Evolutionary conservation across 2,797 vertebrate genomes (phyloP).

Genomic region (Lacerta viridis): DNA sequence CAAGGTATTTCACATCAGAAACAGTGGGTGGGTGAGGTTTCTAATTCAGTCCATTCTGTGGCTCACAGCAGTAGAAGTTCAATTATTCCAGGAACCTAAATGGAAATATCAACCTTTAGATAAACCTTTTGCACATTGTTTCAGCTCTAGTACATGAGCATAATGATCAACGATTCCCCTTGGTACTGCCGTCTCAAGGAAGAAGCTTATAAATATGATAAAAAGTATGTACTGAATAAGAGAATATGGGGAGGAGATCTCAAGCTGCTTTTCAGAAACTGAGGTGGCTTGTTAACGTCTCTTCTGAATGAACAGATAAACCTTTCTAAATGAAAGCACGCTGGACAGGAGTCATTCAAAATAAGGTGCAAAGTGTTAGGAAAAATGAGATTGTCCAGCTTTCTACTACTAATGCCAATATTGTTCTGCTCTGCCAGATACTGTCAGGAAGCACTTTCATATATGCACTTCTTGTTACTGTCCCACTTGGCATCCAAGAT

Average conservation of each 20-base stretch:
- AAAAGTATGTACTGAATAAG: constrained; percentile 49
- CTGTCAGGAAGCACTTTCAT: background rate
- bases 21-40: constrained; percentile 25
- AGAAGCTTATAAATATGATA: constrained; percentile 54
- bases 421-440: background rate
- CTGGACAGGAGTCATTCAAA: constrained; percentile 39
- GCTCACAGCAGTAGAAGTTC: constrained; percentile 63
- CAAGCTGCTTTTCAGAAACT: constrained; percentile 55
- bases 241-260: background rate
- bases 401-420: constrained; percentile 26
- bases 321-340: constrained; percentile 26
- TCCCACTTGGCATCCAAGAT: background rate
- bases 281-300: constrained; percentile 39
- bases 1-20: constrained; percentile 38
- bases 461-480: background rate
- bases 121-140: constrained; percentile 59
- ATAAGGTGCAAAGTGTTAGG: constrained; percentile 31
- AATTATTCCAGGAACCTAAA: constrained; percentile 60
- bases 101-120: constrained; percentile 43
- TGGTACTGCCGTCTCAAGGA: constrained; percentile 58
- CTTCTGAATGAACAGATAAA: constrained; percentile 28
- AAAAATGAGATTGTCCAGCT: background rate
- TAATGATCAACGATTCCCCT: constrained; percentile 48
- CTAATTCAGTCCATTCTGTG: constrained; percentile 27
- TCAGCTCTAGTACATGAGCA: constrained; percentile 42